Evolutionary conservation across 2,113 vertebrate genomes (phyloP).

Genomic region (Emberiza fucata): DNA sequence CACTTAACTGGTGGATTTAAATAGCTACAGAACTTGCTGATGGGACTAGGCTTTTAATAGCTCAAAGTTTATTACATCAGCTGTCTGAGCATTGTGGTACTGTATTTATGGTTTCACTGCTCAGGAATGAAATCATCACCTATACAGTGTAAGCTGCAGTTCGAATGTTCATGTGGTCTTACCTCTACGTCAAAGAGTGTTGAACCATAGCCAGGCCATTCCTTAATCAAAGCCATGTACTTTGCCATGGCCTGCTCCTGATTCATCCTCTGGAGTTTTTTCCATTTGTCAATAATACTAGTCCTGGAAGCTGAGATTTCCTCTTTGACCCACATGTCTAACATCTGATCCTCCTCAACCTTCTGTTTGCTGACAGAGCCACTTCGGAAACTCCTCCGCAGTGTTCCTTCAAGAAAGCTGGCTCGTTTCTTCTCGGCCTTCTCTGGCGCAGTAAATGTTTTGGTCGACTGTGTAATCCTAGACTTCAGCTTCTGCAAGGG

Average conservation of each 20-base stretch:
- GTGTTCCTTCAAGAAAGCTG: conserved; percentile 93
- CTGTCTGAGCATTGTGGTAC: neutral
- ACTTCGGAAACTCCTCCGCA: conserved; percentile 90
- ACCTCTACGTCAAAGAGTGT: conserved; percentile 96
- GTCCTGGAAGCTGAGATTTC: conserved; percentile 81
- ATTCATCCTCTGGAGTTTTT: conserved; percentile 87
- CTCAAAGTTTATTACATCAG: neutral
- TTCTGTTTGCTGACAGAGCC: conserved; percentile 80
- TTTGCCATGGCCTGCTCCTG: conserved; percentile 92
- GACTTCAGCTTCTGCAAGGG: conserved; percentile 84
- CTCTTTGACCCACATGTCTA: conserved; percentile 93
- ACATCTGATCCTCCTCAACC: conserved; percentile 84
- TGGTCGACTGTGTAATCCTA: conserved; percentile 89
- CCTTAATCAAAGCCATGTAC: conserved; percentile 92
- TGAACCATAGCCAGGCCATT: conserved; percentile 95
- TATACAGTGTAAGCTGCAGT: neutral
- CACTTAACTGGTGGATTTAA: neutral
- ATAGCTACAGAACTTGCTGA: neutral
- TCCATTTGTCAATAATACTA: conserved; percentile 93
- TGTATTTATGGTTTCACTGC: neutral
- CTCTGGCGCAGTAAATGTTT: conserved; percentile 74
- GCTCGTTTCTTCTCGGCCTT: conserved; percentile 84
- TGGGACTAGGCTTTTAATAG: neutral
- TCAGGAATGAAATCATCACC: neutral
- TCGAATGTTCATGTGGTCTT: neutral